Percentiles rank a stretch among this genome's conserved stretches.
These are phyloP conservation scores for Nephrotoma appendiculata DNA, from an alignment of 2,888 invertebrate species.

Conservation along the genomic window DNA sequence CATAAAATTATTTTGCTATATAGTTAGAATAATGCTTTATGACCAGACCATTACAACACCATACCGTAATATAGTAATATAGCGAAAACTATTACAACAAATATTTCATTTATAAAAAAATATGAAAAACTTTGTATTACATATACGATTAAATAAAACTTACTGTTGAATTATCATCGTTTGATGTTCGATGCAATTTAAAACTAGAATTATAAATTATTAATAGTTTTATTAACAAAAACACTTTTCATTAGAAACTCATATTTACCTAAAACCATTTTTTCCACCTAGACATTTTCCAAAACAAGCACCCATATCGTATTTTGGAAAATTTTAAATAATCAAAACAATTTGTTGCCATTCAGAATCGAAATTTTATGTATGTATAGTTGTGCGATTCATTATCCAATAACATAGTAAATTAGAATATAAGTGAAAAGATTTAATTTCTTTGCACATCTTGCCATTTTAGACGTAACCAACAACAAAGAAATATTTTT, in stretches of 20 bases:
- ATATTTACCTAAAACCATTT: slow-evolving; percentile 11
- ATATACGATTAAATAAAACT: background rate
- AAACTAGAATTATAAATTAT: background rate
- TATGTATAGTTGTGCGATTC: background rate
- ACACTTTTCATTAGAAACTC: background rate
- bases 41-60: background rate
- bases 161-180: background rate
- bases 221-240: background rate
- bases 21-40: background rate
- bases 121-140: background rate
- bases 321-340: background rate
- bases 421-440: background rate
- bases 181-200: background rate
- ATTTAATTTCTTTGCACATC: background rate
- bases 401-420: background rate
- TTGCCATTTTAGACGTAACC: background rate
- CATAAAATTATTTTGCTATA: background rate
- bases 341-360: background rate
- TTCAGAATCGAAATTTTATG: background rate
- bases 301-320: slow-evolving; percentile 18
- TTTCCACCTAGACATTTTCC: slow-evolving; percentile 17
- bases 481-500: background rate
- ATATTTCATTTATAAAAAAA: background rate
- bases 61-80: background rate
- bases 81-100: background rate